A percentile compares a stretch with the other conserved stretches of the same genome.
Conservation (phyloP, 2,888 invertebrate species). For the Quadroppia sp. region DNA sequence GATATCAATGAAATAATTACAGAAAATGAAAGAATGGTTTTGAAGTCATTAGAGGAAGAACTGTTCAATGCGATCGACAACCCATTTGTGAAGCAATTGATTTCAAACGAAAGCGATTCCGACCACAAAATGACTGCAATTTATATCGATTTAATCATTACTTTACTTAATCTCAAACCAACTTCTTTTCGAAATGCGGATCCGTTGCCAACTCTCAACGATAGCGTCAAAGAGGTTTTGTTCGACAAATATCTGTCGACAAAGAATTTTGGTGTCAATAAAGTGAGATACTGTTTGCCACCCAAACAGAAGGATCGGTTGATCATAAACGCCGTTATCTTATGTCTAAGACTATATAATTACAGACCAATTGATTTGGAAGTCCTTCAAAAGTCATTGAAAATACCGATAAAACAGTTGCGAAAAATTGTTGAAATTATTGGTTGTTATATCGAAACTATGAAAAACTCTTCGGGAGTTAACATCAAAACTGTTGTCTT, state of each 20-base stretch:
- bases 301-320: constrained; percentile 37
- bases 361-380: constrained; percentile 39
- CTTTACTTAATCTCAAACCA: constrained; percentile 12
- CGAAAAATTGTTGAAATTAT: constrained; percentile 36
- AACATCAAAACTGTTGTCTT: constrained; percentile 10
- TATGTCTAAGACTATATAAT: constrained; percentile 33
- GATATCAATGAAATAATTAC: constrained; percentile 37
- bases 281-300: not conserved
- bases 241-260: constrained; percentile 36
- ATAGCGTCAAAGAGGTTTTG: constrained; percentile 28
- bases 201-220: constrained; percentile 33
- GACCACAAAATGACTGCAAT: constrained; percentile 36
- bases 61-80: constrained; percentile 35
- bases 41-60: constrained; percentile 21
- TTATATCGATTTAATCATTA: constrained; percentile 35
- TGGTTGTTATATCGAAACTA: constrained; percentile 39
- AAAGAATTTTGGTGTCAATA: not conserved
- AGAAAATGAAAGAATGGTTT: constrained; percentile 19
- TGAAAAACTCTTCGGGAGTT: constrained; percentile 14
- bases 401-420: constrained; percentile 17
- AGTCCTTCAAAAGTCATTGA: constrained; percentile 28
- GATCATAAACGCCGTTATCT: constrained; percentile 27
- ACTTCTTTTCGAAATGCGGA: constrained; percentile 18
- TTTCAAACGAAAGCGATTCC: not conserved
- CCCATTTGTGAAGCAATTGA: constrained; percentile 28